These are phyloP conservation scores for Paramormyrops kingsleyae DNA, from an alignment of 2,113 vertebrate species.

Conservation along the genomic window DNA sequence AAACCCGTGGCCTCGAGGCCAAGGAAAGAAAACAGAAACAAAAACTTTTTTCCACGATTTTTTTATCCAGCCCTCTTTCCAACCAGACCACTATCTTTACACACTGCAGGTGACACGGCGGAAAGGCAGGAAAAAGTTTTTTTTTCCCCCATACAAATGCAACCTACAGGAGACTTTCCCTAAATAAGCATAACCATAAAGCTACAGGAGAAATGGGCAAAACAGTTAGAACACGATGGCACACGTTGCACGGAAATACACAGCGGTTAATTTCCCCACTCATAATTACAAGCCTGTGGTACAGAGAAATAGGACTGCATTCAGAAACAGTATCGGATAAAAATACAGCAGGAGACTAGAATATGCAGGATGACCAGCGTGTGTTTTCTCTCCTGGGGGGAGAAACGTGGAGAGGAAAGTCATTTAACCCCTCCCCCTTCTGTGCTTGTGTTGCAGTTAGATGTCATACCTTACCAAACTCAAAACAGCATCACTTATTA, in stretches of 20 bases:
- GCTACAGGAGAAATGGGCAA: neutral
- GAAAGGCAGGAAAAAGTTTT: neutral
- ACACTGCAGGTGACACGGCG: neutral
- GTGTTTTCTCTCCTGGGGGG: neutral
- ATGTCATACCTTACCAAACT: neutral
- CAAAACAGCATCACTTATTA: neutral
- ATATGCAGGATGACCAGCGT: neutral
- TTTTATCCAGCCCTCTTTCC: neutral
- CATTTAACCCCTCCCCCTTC: neutral
- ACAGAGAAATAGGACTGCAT: neutral
- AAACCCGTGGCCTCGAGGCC: slow-evolving; percentile 11
- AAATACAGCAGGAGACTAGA: neutral
- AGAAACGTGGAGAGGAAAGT: neutral
- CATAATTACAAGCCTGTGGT: neutral
- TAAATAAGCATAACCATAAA: neutral
- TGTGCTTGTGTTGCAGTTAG: neutral
- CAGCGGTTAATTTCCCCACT: neutral
- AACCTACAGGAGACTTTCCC: neutral
- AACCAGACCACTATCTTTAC: neutral
- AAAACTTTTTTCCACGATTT: neutral
- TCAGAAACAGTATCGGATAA: neutral
- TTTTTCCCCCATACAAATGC: neutral
- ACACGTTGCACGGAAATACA: neutral
- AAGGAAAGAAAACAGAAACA: slow-evolving; percentile 1
- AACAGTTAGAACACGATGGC: neutral